Evolutionary conservation across 2,888 invertebrate genomes (phyloP).

Genomic region (Agonopterix subpropinquella): DNA sequence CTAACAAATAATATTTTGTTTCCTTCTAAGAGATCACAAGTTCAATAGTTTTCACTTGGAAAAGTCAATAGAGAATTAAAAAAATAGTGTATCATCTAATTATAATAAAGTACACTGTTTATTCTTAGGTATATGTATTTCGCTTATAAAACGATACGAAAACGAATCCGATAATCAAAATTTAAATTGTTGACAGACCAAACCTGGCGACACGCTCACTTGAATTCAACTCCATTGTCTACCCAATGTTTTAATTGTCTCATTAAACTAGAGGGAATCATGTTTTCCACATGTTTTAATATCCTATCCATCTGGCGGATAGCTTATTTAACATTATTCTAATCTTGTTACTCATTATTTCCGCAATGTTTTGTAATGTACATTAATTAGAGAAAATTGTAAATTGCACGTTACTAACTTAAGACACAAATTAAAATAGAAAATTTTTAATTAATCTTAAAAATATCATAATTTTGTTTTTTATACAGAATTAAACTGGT

Average conservation of each 20-base stretch:
- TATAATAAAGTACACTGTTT: too few relatives aligned
- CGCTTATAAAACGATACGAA: neutral
- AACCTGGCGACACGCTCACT: constrained; percentile 17
- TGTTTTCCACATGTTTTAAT: constrained; percentile 33
- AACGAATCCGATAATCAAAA: neutral
- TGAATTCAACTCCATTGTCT: constrained; percentile 21
- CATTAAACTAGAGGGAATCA: constrained; percentile 31
- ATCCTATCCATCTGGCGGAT: constrained; percentile 13
- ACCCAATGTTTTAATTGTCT: constrained; percentile 28
- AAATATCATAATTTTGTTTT: too few relatives aligned
- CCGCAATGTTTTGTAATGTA: neutral
- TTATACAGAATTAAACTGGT: too few relatives aligned
- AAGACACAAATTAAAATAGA: too few relatives aligned
- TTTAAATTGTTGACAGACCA: neutral
- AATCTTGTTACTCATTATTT: neutral
- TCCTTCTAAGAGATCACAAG: too few relatives aligned
- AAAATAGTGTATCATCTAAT: too few relatives aligned
- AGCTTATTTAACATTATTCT: neutral
- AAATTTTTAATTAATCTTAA: too few relatives aligned
- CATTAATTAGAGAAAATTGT: neutral
- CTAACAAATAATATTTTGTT: too few relatives aligned
- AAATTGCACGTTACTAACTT: constrained; percentile 8
- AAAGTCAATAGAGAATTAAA: too few relatives aligned
- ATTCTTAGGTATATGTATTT: too few relatives aligned
- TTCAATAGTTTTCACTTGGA: too few relatives aligned